These are phyloP conservation scores for Zeugodacus cucurbitae DNA, from an alignment of 1,140 invertebrate species.

Conservation along the genomic window DNA sequence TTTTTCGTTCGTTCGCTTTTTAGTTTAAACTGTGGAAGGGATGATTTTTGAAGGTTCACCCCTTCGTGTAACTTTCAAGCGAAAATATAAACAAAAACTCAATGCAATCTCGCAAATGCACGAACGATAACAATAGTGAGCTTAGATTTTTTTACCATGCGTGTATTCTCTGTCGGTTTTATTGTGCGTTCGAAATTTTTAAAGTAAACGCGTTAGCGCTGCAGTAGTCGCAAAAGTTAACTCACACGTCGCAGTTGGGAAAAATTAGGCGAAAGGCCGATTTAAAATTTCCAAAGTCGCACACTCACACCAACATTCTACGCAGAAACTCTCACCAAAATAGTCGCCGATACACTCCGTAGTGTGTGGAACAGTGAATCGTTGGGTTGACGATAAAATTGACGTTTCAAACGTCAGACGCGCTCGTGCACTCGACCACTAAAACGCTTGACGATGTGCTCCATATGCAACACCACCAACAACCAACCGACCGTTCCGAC, in stretches of 20 bases:
- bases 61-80: background rate
- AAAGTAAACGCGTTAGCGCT: background rate
- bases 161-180: background rate
- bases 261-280: background rate
- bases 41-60: constrained; percentile 43
- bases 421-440: background rate
- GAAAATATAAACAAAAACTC: background rate
- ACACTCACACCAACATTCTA: background rate
- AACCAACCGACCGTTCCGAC: background rate
- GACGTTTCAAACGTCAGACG: constrained; percentile 25
- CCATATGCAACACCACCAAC: background rate
- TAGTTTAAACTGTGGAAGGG: constrained; percentile 44
- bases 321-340: background rate
- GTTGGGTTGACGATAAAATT: background rate
- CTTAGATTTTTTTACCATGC: background rate
- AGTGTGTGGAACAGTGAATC: background rate
- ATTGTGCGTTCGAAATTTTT: background rate
- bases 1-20: constrained; percentile 28
- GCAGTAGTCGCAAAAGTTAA: constrained; percentile 28
- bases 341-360: background rate
- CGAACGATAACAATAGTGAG: background rate
- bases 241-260: constrained; percentile 27
- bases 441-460: background rate
- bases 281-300: constrained; percentile 11
- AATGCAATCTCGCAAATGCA: constrained; percentile 15